These are phyloP conservation scores for Chiloscyllium plagiosum DNA, from an alignment of 2,113 vertebrate genomes.

Conservation along the genomic window DNA sequence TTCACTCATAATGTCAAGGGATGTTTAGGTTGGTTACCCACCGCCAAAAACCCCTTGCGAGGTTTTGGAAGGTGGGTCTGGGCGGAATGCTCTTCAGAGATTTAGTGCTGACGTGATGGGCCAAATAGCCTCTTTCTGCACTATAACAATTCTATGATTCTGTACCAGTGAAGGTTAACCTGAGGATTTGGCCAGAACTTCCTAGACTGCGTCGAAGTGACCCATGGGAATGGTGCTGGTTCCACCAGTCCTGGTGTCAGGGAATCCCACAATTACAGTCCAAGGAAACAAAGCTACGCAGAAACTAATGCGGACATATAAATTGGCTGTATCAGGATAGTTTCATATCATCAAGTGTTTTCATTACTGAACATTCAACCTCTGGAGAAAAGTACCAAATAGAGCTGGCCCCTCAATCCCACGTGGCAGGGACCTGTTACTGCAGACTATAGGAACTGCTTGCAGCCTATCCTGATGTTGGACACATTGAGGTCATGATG, in stretches of 20 bases:
- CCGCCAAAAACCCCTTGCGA: too few relatives aligned
- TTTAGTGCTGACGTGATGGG: too few relatives aligned
- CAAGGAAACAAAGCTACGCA: conserved; percentile 72
- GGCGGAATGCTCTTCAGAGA: too few relatives aligned
- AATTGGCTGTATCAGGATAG: conserved; percentile 79
- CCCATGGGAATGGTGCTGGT: conserved; percentile 79
- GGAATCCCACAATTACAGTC: conserved; percentile 77
- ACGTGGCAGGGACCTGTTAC: not conserved
- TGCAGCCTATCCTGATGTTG: not conserved
- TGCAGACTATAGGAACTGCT: not conserved
- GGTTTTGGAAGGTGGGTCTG: too few relatives aligned
- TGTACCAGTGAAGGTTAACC: not conserved
- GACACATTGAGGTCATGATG: not conserved
- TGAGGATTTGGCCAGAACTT: not conserved
- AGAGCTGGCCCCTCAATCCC: not conserved
- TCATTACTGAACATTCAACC: too few relatives aligned
- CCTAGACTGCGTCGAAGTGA: not conserved
- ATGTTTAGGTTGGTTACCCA: too few relatives aligned
- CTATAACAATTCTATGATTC: too few relatives aligned
- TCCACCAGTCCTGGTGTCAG: conserved; percentile 83
- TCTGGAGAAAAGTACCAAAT: not conserved
- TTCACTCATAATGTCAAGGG: too few relatives aligned
- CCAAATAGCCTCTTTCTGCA: too few relatives aligned
- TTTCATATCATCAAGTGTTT: not conserved
- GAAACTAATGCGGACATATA: conserved; percentile 88